Percentiles rank a stretch among this genome's conserved stretches.
Conservation (phyloP, 2,113 vertebrate species). For the Bufo bufo region DNA sequence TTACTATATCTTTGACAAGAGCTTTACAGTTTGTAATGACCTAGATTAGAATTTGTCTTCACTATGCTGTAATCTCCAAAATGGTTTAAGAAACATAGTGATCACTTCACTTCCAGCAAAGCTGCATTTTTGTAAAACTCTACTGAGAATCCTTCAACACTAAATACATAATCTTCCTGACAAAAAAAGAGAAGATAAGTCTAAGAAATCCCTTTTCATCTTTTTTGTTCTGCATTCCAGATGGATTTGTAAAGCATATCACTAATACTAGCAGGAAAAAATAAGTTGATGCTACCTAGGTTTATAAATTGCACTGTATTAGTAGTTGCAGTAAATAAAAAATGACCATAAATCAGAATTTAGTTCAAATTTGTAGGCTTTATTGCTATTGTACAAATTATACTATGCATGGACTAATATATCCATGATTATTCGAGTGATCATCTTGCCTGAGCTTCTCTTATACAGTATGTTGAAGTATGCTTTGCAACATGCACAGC, state of each 20-base stretch:
- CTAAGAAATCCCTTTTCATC: conserved; percentile 56
- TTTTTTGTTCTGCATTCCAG: conserved; percentile 53
- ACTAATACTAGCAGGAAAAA: conserved; percentile 48
- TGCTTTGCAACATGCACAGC: too few relatives aligned
- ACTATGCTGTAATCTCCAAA: conserved; percentile 55
- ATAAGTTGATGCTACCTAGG: background rate
- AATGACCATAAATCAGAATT: background rate
- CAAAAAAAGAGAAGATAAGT: conserved; percentile 58
- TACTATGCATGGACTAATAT: too few relatives aligned
- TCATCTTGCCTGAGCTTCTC: too few relatives aligned
- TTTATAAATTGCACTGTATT: conserved; percentile 6
- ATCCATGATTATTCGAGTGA: too few relatives aligned
- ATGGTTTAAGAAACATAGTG: conserved; percentile 56
- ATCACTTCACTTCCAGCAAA: conserved; percentile 54
- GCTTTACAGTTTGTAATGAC: conserved; percentile 55
- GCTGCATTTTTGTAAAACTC: conserved; percentile 53
- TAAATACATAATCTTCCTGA: conserved; percentile 59
- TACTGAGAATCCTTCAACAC: conserved; percentile 55
- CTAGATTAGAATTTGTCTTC: conserved; percentile 57
- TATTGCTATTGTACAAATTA: background rate
- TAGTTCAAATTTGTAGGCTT: background rate
- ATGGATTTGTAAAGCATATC: conserved; percentile 53
- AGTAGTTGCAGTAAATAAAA: background rate
- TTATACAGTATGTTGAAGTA: too few relatives aligned
- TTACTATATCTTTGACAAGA: conserved; percentile 51